phyloP scores from a whole-genome alignment of 2,113 vertebrate genomes.

The Elephantulus edwardii region DNA sequence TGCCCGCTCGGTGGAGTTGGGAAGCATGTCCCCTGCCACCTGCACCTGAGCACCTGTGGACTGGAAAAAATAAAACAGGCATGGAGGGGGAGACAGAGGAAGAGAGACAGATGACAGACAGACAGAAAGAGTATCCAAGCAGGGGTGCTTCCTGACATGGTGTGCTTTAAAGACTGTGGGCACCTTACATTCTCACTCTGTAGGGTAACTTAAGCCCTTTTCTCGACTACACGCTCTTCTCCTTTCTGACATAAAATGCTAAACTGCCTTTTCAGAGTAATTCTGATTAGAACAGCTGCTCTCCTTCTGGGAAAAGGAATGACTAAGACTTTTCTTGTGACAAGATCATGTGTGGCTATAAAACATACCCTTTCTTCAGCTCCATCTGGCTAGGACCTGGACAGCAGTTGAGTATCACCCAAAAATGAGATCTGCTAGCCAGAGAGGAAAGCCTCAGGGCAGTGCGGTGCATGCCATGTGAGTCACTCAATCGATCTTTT shows the following conservation, averaged over 20 bases:
- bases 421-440: background rate
- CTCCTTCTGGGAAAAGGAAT: background rate
- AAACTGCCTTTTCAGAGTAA: background rate
- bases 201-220: background rate
- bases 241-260: background rate
- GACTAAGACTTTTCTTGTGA: background rate
- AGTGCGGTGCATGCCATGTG: background rate
- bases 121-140: background rate
- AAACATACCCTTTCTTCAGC: background rate
- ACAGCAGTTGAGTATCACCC: background rate
- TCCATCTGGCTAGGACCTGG: background rate
- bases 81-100: slow-evolving; percentile 37
- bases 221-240: background rate
- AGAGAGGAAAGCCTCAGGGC: background rate
- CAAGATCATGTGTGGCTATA: background rate
- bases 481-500: background rate
- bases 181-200: background rate
- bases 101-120: background rate
- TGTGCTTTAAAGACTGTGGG: background rate
- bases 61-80: slow-evolving; percentile 84
- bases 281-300: fast-evolving
- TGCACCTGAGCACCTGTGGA: slow-evolving; percentile 99
- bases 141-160: background rate
- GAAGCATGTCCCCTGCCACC: slow-evolving; percentile 98
- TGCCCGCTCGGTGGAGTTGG: slow-evolving; percentile 97